Conservation (phyloP, 2,113 vertebrate species). For the Aspiorhynchus laticeps region DNA sequence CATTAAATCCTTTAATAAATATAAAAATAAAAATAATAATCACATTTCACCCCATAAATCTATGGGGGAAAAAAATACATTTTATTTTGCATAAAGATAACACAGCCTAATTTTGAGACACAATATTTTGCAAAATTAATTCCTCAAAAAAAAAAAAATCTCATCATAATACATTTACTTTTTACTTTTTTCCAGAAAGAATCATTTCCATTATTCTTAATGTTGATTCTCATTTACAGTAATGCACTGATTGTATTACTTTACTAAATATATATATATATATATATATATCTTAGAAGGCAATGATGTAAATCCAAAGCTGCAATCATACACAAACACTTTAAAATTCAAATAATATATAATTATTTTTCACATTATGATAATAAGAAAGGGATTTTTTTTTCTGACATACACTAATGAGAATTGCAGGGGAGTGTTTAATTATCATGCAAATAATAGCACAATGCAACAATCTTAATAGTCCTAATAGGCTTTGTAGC, state of each 20-base stretch:
- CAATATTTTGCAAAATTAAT: not conserved
- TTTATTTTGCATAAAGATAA: not conserved
- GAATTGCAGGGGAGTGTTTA: not conserved
- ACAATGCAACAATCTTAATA: not conserved
- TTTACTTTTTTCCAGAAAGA: not conserved
- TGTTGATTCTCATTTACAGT: not conserved
- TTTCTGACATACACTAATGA: not conserved
- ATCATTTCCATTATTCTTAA: not conserved
- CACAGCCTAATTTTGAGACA: not conserved
- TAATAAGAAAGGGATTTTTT: not conserved
- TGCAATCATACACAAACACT: not conserved
- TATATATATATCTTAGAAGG: too few species aligned
- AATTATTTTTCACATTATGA: not conserved
- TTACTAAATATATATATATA: too few species aligned
- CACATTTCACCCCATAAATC: not conserved
- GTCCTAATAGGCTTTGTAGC: not conserved
- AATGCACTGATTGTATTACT: not conserved
- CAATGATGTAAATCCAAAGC: not conserved
- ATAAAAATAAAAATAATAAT: not conserved
- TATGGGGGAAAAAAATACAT: not conserved
- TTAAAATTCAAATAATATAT: not conserved
- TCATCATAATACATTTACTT: not conserved
- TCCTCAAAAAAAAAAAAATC: too few species aligned
- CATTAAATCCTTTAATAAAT: not conserved
- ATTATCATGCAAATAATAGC: not conserved